A percentile compares a stretch with the other conserved stretches of the same genome.
Conservation (phyloP, 92 coral and sea anemone species). For the Palythoa caribaeorum region DNA sequence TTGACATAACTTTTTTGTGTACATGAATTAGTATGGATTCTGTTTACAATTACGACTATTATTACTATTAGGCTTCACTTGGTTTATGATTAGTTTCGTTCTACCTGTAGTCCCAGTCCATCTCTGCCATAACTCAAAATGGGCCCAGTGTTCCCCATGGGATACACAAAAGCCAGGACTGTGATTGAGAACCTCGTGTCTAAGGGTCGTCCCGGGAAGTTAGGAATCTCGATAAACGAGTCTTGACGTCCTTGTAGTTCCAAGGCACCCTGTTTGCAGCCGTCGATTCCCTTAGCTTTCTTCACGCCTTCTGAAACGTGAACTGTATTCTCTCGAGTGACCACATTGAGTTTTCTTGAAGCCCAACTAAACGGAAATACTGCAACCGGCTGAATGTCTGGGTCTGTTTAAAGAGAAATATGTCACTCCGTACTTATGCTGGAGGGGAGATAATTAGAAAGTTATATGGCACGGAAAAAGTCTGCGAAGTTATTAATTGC, state of each 20-base stretch:
- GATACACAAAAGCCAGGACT: conserved; percentile 67
- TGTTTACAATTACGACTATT: background rate
- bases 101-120: conserved; percentile 73
- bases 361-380: conserved; percentile 64
- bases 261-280: conserved; percentile 48
- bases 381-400: conserved; percentile 66
- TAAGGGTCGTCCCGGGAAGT: conserved; percentile 53
- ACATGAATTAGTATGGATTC: too few species aligned
- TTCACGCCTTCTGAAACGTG: conserved; percentile 9
- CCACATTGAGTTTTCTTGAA: conserved; percentile 48
- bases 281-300: conserved; percentile 65
- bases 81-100: background rate
- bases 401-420: conserved; percentile 5
- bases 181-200: conserved; percentile 81
- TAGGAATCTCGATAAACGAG: conserved; percentile 73
- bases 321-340: conserved; percentile 57
- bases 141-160: conserved; percentile 75
- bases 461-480: background rate
- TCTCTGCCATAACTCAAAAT: conserved; percentile 68
- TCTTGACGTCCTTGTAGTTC: conserved; percentile 71
- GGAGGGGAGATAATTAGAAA: background rate
- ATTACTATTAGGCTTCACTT: background rate
- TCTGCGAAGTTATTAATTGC: too few species aligned
- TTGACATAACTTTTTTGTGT: too few species aligned
- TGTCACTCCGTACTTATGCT: background rate